Evolutionary conservation across 2,888 invertebrate species (phyloP).

Genomic region (Cepaea hortensis): DNA sequence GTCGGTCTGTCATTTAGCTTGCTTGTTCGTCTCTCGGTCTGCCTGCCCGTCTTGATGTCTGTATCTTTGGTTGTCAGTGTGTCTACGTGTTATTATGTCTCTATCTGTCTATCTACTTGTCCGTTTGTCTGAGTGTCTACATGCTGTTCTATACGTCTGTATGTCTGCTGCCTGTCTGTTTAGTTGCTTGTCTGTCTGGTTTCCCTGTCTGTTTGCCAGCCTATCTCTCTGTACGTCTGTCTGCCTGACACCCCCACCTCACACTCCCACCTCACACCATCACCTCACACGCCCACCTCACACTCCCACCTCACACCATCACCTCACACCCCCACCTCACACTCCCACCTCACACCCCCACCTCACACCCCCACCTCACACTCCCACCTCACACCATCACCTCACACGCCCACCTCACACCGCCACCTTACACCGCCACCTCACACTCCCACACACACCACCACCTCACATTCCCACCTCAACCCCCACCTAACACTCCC

Average conservation of each 20-base stretch:
- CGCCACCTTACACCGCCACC: too few species aligned
- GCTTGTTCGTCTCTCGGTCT: not conserved
- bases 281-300: too few species aligned
- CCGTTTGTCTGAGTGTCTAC: not conserved
- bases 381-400: too few species aligned
- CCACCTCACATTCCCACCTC: too few species aligned
- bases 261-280: not conserved
- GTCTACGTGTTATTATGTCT: not conserved
- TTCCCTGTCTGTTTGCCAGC: not conserved
- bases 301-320: too few species aligned
- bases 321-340: too few species aligned
- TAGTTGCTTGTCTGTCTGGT: not conserved
- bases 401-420: too few species aligned
- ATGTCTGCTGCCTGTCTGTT: not conserved
- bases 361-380: too few species aligned
- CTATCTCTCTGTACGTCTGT: not conserved
- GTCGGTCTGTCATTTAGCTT: not conserved
- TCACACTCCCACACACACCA: too few species aligned
- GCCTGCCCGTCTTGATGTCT: not conserved
- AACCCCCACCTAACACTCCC: too few species aligned
- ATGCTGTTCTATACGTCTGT: too few species aligned
- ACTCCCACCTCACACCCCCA: too few species aligned
- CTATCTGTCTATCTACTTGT: not conserved
- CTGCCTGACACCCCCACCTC: not conserved
- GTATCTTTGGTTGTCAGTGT: not conserved